These are phyloP conservation scores for Fistularia tabacaria DNA, from an alignment of 2,797 vertebrate species.

Conservation along the genomic window DNA sequence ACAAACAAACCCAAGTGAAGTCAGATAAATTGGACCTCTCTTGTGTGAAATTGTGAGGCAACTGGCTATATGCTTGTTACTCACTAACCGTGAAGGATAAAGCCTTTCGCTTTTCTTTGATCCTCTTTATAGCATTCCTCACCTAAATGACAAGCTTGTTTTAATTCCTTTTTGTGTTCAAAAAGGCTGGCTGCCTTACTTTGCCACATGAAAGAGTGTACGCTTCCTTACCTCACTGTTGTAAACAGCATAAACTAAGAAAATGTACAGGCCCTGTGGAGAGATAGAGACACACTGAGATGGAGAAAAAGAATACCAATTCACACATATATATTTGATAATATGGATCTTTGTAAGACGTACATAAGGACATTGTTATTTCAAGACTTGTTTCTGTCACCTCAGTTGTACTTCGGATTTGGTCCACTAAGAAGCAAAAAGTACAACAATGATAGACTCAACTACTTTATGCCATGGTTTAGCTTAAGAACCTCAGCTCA, in stretches of 20 bases:
- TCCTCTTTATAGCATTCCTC: constrained; percentile 85
- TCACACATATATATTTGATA: constrained; percentile 24
- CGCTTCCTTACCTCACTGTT: constrained; percentile 85
- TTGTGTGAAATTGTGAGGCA: constrained; percentile 6
- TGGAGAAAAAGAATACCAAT: neutral
- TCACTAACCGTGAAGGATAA: constrained; percentile 82
- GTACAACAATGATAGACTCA: no score
- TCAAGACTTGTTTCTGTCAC: neutral
- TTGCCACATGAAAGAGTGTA: constrained; percentile 24
- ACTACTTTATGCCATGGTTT: no score
- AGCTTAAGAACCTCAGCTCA: no score
- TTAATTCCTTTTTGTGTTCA: constrained; percentile 31
- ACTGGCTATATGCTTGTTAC: constrained; percentile 12
- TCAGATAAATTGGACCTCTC: constrained; percentile 3
- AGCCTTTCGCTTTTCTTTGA: constrained; percentile 87
- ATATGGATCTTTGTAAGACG: neutral
- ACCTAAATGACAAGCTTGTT: constrained; percentile 73
- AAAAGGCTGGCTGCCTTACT: constrained; percentile 29
- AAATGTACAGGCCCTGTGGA: constrained; percentile 87
- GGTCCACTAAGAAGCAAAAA: neutral
- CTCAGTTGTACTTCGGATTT: neutral
- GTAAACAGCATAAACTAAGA: constrained; percentile 87
- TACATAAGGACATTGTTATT: neutral
- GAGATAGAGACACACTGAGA: constrained; percentile 15
- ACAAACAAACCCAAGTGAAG: neutral